Percentiles rank a stretch among this genome's conserved stretches.
Conservation (phyloP, 2,113 vertebrate species). For the Osmerus mordax region DNA sequence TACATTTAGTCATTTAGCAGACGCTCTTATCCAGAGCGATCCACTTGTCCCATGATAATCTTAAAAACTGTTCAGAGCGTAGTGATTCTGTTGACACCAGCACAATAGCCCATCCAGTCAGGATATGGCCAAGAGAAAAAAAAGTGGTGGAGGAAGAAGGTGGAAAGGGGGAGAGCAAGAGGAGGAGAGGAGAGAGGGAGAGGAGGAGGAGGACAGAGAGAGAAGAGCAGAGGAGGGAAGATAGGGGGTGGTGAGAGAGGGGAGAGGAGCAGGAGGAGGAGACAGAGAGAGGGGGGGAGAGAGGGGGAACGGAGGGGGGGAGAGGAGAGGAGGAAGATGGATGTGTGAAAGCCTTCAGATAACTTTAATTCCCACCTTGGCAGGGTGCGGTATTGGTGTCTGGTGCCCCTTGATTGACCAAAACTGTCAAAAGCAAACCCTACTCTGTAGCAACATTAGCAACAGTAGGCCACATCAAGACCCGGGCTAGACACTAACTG, state of each 20-base stretch:
- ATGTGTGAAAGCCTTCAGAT: slow-evolving; percentile 2
- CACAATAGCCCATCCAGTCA: not conserved
- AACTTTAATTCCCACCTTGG: not conserved
- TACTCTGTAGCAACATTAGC: not conserved
- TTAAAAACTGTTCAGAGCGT: not conserved
- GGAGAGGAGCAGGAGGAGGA: not conserved
- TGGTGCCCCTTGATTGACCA: not conserved
- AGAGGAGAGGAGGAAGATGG: not conserved
- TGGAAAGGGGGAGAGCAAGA: not conserved
- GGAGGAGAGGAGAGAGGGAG: too few species aligned
- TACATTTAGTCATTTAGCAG: too few species aligned
- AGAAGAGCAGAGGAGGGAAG: not conserved
- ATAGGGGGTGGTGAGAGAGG: not conserved
- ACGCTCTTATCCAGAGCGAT: too few species aligned
- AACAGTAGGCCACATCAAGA: not conserved
- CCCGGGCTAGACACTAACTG: slow-evolving; percentile 5
- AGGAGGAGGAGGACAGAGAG: not conserved
- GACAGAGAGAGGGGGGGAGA: too few species aligned
- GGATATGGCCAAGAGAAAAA: not conserved
- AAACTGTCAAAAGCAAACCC: slow-evolving; percentile 11
- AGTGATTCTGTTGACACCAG: not conserved
- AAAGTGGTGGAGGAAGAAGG: not conserved
- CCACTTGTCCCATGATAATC: not conserved
- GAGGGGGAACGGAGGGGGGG: too few species aligned
- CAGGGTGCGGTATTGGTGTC: not conserved